These are phyloP conservation scores for Drosophila funebris DNA, from an alignment of 1,140 invertebrate species.

Conservation along the genomic window DNA sequence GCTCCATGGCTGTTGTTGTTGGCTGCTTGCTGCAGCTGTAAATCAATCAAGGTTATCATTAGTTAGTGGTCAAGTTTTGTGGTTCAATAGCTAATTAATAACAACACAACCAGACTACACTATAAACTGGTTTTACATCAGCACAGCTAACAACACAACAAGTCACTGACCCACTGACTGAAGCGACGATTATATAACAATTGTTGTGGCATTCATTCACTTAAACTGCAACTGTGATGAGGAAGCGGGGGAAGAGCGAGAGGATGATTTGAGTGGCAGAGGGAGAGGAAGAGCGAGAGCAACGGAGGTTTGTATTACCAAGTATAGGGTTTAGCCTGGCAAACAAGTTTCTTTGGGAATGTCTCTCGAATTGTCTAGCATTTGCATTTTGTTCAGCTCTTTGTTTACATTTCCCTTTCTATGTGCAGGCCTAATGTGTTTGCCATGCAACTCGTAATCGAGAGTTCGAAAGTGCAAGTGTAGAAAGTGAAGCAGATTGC, in stretches of 20 bases:
- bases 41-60: constrained; percentile 57
- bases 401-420: constrained; percentile 32
- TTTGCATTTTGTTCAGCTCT: constrained; percentile 22
- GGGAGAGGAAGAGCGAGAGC: neutral
- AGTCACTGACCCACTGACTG: constrained; percentile 79
- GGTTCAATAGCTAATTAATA: constrained; percentile 38
- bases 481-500: neutral
- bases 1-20: neutral
- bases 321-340: no score
- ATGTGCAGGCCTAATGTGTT: neutral
- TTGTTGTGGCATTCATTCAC: constrained; percentile 55
- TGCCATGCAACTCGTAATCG: constrained; percentile 6
- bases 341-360: constrained; percentile 66
- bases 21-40: constrained; percentile 16
- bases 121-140: constrained; percentile 33
- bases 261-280: neutral
- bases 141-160: constrained; percentile 4
- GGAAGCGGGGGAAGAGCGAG: neutral
- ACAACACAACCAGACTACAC: neutral
- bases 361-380: constrained; percentile 31
- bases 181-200: constrained; percentile 61
- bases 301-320: no score
- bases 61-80: constrained; percentile 64
- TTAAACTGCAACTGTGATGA: constrained; percentile 46
- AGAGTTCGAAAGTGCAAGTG: neutral